phyloP scores from a whole-genome alignment of 2,888 invertebrate genomes.

The Dorcus parallelipipedus region DNA sequence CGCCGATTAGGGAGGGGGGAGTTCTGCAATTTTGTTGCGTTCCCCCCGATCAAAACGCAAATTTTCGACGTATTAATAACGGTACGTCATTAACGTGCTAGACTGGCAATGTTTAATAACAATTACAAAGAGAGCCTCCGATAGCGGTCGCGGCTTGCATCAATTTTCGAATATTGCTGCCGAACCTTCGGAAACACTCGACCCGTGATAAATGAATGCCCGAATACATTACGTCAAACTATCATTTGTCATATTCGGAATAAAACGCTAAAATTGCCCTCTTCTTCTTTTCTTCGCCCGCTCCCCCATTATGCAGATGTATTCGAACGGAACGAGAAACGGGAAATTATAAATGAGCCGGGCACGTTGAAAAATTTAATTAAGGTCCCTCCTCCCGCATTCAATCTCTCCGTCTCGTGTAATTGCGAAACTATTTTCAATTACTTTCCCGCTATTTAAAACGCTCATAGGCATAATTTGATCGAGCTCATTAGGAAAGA shows the following conservation, averaged over 20 bases:
- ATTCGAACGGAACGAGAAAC: background rate
- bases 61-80: no score
- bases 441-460: no score
- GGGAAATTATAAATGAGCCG: background rate
- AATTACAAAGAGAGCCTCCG: no score
- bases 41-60: no score
- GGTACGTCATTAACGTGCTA: no score
- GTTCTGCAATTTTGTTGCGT: no score
- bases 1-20: no score
- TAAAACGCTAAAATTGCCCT: constrained; percentile 20
- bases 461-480: no score
- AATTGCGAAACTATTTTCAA: no score
- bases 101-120: no score
- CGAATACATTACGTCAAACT: constrained; percentile 29
- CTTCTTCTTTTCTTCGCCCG: constrained; percentile 7
- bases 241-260: constrained; percentile 29
- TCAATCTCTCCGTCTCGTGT: background rate
- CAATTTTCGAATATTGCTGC: constrained; percentile 27
- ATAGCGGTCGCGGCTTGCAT: constrained; percentile 11
- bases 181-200: constrained; percentile 27
- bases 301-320: constrained; percentile 9
- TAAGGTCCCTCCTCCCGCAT: background rate
- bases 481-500: no score
- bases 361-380: background rate
- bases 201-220: constrained; percentile 27